Base-by-base conservation (phyloP, 2,113 vertebrate species). In the Sphyrna mokarran region DNA sequence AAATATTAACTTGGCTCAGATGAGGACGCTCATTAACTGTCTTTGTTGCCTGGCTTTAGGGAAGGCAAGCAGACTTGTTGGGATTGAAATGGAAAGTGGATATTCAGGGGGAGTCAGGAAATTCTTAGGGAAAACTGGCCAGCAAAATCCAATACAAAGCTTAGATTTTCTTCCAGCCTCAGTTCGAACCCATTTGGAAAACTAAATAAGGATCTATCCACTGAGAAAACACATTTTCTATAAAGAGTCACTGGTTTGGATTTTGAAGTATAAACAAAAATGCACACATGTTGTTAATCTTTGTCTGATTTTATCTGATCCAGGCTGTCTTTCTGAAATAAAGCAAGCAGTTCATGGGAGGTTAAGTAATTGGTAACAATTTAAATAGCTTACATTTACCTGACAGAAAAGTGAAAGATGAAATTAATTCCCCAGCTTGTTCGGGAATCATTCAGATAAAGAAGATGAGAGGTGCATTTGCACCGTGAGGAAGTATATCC, bases 361-460 rank as follows among this genome's bases (percentile, higher is more conserved):
- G 18, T 90, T 90, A 90, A 90, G 23, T 54, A 90, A 58, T 61
- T 90, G 87, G 48, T 90, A 90, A 61, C 54, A 89, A 48, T 89
- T 89, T 89, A 48, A 29, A 89, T 89, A 58, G 48, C 29, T 89
- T 89, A 87, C 16, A 89, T 61, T 90, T 61, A 58, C 26, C 54
- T 33, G 54, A 90, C 54, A 90, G 58, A 90, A 90, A 33, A 61
- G 63, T 20, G 16, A 76, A 76, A 76, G 33, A 29, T 43, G 40
- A 61, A 89, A 89, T 66, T n/a, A 93, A 22, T 93, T 66, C 61
- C 20, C n/a, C n/a, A 40, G 61, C n/a, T 83, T 83, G 89, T 66
- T 66, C 20, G 58, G 87, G 61, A 37, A 22, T 37, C 14, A 93
- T 40, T 91, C 61, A 29, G 87, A 63, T 63, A 7, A 63, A n/a